Percentiles rank a stretch among this genome's conserved stretches.
Evolutionary conservation across 1,140 invertebrate genomes (phyloP).

Genomic region (Nephila pilipes): DNA sequence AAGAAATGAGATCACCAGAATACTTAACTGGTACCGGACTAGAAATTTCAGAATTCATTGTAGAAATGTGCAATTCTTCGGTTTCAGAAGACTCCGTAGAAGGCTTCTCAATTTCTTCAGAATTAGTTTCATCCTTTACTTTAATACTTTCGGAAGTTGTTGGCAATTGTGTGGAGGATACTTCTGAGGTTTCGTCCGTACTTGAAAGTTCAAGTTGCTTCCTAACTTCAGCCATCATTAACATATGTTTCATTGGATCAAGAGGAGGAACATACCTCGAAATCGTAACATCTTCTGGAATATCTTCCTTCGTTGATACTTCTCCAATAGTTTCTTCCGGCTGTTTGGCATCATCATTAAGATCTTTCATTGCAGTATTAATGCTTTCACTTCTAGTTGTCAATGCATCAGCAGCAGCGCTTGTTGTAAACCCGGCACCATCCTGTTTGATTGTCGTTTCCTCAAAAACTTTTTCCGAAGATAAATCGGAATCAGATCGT

Average conservation of each 20-base stretch:
- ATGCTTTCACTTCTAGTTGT: neutral
- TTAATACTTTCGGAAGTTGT: neutral
- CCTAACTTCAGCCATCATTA: conserved; percentile 64
- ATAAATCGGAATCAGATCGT: neutral
- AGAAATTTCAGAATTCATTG: neutral
- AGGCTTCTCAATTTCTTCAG: neutral
- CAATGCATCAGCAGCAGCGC: neutral
- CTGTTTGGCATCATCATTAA: neutral
- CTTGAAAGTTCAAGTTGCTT: neutral
- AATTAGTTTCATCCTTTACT: neutral
- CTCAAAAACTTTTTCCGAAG: neutral
- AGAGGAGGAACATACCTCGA: conserved; percentile 63
- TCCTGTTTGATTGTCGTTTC: neutral
- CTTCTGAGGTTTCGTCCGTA: neutral
- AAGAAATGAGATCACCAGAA: neutral
- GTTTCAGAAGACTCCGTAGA: neutral
- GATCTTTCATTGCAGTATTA: neutral
- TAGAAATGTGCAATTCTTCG: neutral
- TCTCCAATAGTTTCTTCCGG: neutral
- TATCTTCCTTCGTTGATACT: neutral
- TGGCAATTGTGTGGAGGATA: neutral
- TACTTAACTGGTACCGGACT: neutral
- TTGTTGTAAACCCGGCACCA: neutral
- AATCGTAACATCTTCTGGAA: neutral
- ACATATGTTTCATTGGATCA: conserved; percentile 64